Evolutionary conservation across 2,113 vertebrate species (phyloP).

Genomic region (Trogon surrucura): DNA sequence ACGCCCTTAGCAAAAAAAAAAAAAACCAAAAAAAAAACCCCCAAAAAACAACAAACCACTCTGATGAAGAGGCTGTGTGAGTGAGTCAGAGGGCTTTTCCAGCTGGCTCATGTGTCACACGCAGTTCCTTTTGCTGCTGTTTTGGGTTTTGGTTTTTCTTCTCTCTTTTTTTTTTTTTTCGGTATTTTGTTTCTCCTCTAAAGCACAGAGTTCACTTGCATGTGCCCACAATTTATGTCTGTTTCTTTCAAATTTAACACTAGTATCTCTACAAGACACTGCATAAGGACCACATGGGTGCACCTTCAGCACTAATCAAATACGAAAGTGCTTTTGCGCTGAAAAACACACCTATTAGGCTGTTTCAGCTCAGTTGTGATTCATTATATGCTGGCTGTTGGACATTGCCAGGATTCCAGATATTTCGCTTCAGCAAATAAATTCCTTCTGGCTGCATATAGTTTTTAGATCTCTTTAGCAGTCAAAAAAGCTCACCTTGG

Average conservation of each 20-base stretch:
- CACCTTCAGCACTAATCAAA: not conserved
- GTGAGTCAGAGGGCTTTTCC: slow-evolving; percentile 48
- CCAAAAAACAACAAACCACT: no score
- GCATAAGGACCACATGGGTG: slow-evolving; percentile 32
- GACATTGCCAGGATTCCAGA: slow-evolving; percentile 2
- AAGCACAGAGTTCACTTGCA: not conserved
- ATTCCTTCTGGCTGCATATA: not conserved
- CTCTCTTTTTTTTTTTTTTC: not conserved
- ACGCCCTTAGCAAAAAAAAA: not conserved
- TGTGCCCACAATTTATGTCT: not conserved
- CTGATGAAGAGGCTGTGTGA: not conserved
- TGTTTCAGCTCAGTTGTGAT: slow-evolving; percentile 24
- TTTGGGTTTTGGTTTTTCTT: not conserved
- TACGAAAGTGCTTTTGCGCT: not conserved
- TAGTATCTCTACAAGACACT: not conserved
- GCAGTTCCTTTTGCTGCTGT: not conserved
- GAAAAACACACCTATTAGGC: slow-evolving; percentile 13
- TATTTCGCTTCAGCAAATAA: slow-evolving; percentile 20
- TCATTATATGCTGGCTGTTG: not conserved
- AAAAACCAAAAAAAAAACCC: not conserved
- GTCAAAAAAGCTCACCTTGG: slow-evolving; percentile 56
- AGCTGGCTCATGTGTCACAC: not conserved
- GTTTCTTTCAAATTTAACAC: not conserved
- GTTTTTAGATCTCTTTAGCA: not conserved
- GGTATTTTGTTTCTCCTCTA: not conserved